Evolutionary conservation across 2,797 vertebrate species (phyloP), one percentile per base, ranked within the genome.

Genomic region (Sandelia bainsii): DNA sequence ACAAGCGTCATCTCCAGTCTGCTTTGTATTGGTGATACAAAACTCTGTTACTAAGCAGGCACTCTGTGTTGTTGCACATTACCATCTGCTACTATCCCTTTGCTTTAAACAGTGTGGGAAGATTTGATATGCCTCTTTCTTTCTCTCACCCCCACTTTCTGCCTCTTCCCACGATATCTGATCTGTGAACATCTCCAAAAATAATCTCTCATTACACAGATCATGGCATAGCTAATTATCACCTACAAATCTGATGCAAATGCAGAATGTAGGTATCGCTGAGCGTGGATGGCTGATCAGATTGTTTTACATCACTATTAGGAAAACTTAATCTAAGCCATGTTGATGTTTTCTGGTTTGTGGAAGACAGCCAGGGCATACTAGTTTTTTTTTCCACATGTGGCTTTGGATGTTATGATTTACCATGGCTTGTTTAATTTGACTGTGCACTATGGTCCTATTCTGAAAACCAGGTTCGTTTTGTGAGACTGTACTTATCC

Each of bases 31-130:
- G 84, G 61, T 72, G 78, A 79, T 78, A 74, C 81, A 82, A 87
- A 89, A 86, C 70, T 86, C 86, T 84, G 88, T 89, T 91, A 88
- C 87, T 83, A 88, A 90, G 88, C 89, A 84, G 82, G 75, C 74
- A 58, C 70, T 81, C 65, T 39, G 29, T 85, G 86, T 91, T 90
- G 80, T 86, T 81, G 80, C 79, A 87, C 84, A 82, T 85, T 80
- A 83, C 89, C 90, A 93, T 92, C 91, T 93, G 90, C 79, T 91
- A 80, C 87, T 77, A 76, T 82, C 65, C 48, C 60, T 81, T 77
- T 74, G 53, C 75, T 77, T 90, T 85, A 89, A 90, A 90, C 83
- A 86, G 84, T 68, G 87, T 83, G 89, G 87, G 89, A 82, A 87
- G 84, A 92, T 60, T 74, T 75, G 65, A 77, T 45, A 17, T 29